These are phyloP conservation scores for rat (Rattus norvegicus) DNA, from an alignment of 2,113 vertebrate species.

Conservation along the genomic window GRCr8 NC_086031.1:92106001-92106500, in stretches of 20 bases:
- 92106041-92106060: not conserved
- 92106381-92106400: not conserved
- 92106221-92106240: not conserved
- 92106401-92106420: constrained; percentile 20
- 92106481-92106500: not conserved
- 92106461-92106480: not conserved
- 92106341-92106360: constrained; percentile 13
- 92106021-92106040: too few species aligned
- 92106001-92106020: not conserved
- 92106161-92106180: not conserved
- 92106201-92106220: not conserved
- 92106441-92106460: not conserved
- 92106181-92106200: not conserved
- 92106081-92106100: not conserved
- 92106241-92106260: not conserved
- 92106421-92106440: not conserved
- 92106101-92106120: constrained; percentile 19
- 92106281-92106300: constrained; percentile 1
- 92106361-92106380: not conserved
- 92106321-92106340: constrained; percentile 37
- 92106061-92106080: constrained; percentile 57
- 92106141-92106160: not conserved
- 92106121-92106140: not conserved
- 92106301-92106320: constrained; percentile 12
- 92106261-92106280: constrained; percentile 15